phyloP scores from a whole-genome alignment of 2,797 vertebrate species.

The Notolepis coatsorum region DNA sequence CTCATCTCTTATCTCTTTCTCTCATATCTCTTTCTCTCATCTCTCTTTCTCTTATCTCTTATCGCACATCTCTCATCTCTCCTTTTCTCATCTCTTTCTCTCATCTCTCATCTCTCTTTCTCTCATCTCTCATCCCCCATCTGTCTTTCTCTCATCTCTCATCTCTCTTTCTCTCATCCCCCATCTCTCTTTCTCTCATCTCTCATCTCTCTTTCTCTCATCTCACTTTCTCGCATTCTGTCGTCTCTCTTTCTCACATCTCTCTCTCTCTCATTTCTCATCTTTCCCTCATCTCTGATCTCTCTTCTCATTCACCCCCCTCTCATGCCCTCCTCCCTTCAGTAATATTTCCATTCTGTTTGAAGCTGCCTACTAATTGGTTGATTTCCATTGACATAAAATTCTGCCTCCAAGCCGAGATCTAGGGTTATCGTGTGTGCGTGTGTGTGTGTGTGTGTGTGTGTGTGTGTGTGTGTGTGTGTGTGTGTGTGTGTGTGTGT shows the following conservation, averaged over 20 bases:
- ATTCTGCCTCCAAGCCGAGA: constrained; percentile 53
- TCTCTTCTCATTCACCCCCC: too few species aligned
- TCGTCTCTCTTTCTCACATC: not conserved
- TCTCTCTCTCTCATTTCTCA: constrained; percentile 8
- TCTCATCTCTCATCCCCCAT: constrained; percentile 6
- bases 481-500: too few species aligned
- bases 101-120: not conserved
- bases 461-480: too few species aligned
- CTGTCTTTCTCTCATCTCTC: not conserved
- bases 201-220: not conserved
- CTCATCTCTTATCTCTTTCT: not conserved
- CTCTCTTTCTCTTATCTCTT: constrained; percentile 27
- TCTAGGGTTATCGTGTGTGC: too few species aligned
- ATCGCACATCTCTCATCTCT: too few species aligned
- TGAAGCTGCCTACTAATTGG: constrained; percentile 63
- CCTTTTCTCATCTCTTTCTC: not conserved
- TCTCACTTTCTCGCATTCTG: not conserved
- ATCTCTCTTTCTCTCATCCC: constrained; percentile 6
- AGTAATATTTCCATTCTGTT: constrained; percentile 39
- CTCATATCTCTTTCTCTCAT: constrained; percentile 15
- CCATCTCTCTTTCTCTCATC: too few species aligned
- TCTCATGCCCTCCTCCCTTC: not conserved
- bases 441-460: too few species aligned
- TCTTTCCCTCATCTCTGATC: constrained; percentile 7
- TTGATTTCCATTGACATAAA: constrained; percentile 64